Evolutionary conservation across 2,113 vertebrate species (phyloP), one percentile per base, ranked within the genome.

Genomic region (Petrocephalus zakoni): DNA sequence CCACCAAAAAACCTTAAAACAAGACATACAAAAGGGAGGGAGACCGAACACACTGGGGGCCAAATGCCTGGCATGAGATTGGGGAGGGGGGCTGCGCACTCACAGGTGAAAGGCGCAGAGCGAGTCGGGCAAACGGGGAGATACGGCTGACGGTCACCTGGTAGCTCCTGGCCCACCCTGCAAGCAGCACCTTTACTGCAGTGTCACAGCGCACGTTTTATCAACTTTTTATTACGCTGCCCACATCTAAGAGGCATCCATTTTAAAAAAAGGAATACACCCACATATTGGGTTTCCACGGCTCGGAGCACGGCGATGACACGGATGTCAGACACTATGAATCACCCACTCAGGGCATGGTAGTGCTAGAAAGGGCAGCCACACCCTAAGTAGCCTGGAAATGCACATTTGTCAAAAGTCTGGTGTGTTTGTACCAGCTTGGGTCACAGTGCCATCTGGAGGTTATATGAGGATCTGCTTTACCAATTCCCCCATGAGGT

Each of bases 31-130:
- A 42, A 61, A 19, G 25, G 0, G 10, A 46, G 15, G 42, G 81
- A 25, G 90, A 87, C 85, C 78, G 78, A 91, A 94, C 94, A 95
- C 94, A 95, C 94, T 94, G 94, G 94, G 95, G 93, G 94, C 95
- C 42, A 42, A 42, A 93, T 94, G 92, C 46, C 93, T 92, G 93
- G 89, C 90, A 94, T 94, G 92, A 8, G 52, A 10, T 8, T 53
- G 52, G 13, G 52, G 6, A 53, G 52, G 93, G 42, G 42, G 42
- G 42, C 42, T 42, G 1, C 3, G 42, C 1, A 42, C 42, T 42
- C 1, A 42, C 1, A 42, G 42, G 42, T 94, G 92, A 94, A 94
- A 93, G 91, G 93, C 91, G 94, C 92, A 91, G 90, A 88, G 25
- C 90, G 89, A 93, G 94, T 53, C 52, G 0, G 2, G 13, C 11